Evolutionary conservation across 2,888 invertebrate genomes (phyloP), one percentile per base, ranked within the genome.

Genomic region (Meteorus colon): DNA sequence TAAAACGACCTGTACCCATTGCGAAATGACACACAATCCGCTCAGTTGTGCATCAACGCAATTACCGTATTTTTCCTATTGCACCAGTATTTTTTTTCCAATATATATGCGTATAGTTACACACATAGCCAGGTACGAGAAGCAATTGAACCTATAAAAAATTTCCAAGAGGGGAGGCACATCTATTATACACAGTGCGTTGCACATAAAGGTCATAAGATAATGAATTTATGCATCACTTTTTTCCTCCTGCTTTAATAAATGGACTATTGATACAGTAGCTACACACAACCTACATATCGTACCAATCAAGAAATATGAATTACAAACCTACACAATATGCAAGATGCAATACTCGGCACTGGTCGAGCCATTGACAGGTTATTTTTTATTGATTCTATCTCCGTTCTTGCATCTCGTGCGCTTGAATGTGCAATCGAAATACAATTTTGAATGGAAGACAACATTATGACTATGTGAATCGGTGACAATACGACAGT

Each of bases 41-140:
- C 48, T 48, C 14, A 4, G n/a, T 6, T 48, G 48, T 48, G 4
- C 48, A n/a, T 48, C n/a, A 48, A 48, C 4, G 48, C n/a, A 48
- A 48, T 48, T 48, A 48, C n/a, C n/a, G n/a, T 4, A 48, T 48
- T 48, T n/a, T 48, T 48, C 48, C 48, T 48, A 48, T 48, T 48
- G n/a, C n/a, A n/a, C 48, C 4, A 3, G 48, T n/a, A 48, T 48
- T 48, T 16, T 48, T 48, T 14, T 14, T 16, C n/a, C 16, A 24
- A 16, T 48, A 14, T 3, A 3, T n/a, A 16, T 48, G n/a, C n/a
- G 14, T n/a, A n/a, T 48, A n/a, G 2, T 14, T 45, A 45, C 45
- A 45, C 10, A 0, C 10, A 45, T 14, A 45, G 14, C 3, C 48
- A 48, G n/a, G 4, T n/a, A n/a, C 4, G n/a, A 16, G n/a, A 48